Evolutionary conservation across 35 echinoderm and acorn worm genomes (phyloP), one percentile per base, ranked within the genome.

Genomic region (Anneissia japonica): DNA sequence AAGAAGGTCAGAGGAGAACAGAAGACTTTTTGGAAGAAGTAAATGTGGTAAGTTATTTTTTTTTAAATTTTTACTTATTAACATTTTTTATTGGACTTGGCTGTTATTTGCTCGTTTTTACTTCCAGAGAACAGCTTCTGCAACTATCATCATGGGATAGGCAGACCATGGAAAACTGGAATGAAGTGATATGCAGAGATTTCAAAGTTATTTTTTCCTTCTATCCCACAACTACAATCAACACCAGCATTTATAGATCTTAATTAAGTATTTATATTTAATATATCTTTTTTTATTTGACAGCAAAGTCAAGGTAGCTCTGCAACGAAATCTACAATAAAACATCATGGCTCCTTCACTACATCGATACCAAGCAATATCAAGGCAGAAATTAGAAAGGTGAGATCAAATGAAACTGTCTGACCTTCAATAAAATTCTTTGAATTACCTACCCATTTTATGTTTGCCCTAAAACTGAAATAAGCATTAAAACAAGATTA

Each of bases 1-100:
- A 81, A 39, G 36, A 81, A 39, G 79, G 35, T 37, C 79, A 81
- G 79, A 35, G 26, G 9, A 81, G 38, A 39, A 39, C 36, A 38
- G 79, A 81, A 39, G 79, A 81, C 35, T 38, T 81, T 26, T 40
- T 81, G 21, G 79, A 81, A 81, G 35, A 81, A 38, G 38, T 81
- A 26, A 81, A 81, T 81, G 79, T 39, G 28, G 79, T 81, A 39
- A 30, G 77, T 79, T 34, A 19, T 29, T 5, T 76, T 76, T 11
- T 23, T 56, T 56, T 26, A 13, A 26, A 13, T 56, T 56, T 11
- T 56, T 26, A 56, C 26, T 56, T 11, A 13, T 56, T 26, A 13
- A 26, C 11, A 56, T 26, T 56, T 56, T 56, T 26, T 56, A 13
- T 26, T 56, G 26, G 46, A 11, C 26, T 56, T 56, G 46, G 26